Percentiles rank a stretch among this genome's conserved stretches.
These are phyloP conservation scores for Sinhomidia bicolor DNA, from an alignment of 2,888 invertebrate genomes.

Conservation along the genomic window DNA sequence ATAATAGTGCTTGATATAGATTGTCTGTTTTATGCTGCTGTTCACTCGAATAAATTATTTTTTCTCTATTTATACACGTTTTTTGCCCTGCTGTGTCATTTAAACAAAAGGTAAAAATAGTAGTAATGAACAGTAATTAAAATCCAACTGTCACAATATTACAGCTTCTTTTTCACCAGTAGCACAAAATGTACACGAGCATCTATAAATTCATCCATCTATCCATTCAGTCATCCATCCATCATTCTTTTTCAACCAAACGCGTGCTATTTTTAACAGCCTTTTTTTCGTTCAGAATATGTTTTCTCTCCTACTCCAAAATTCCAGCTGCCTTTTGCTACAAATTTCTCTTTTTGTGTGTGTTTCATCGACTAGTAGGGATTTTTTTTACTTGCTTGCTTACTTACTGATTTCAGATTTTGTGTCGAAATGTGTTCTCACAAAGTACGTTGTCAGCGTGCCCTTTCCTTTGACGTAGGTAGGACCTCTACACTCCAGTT, in stretches of 20 bases:
- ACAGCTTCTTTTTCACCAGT: background rate
- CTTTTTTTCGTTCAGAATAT: background rate
- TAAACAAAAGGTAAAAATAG: background rate
- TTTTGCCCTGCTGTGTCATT: background rate
- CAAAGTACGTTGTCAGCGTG: constrained; percentile 93
- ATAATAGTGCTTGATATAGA: background rate
- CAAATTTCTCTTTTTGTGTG: background rate
- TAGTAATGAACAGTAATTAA: constrained; percentile 6
- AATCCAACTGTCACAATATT: constrained; percentile 20
- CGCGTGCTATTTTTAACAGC: background rate
- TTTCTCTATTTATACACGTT: background rate
- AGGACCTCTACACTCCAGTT: constrained; percentile 94
- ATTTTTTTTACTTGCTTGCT: background rate
- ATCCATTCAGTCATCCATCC: background rate
- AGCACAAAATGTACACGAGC: too few species aligned
- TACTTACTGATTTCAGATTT: constrained; percentile 75
- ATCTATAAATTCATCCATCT: background rate
- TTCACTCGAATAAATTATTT: background rate
- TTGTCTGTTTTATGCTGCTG: background rate
- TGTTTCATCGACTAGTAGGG: background rate
- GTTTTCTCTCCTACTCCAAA: background rate
- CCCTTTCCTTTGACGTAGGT: constrained; percentile 98
- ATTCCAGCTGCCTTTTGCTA: background rate
- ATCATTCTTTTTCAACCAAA: background rate
- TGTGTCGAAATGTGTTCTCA: constrained; percentile 90